Evolutionary conservation across 2,113 vertebrate species (phyloP), one percentile per base, ranked within the genome.

Genomic region (Sorex fumeus): DNA sequence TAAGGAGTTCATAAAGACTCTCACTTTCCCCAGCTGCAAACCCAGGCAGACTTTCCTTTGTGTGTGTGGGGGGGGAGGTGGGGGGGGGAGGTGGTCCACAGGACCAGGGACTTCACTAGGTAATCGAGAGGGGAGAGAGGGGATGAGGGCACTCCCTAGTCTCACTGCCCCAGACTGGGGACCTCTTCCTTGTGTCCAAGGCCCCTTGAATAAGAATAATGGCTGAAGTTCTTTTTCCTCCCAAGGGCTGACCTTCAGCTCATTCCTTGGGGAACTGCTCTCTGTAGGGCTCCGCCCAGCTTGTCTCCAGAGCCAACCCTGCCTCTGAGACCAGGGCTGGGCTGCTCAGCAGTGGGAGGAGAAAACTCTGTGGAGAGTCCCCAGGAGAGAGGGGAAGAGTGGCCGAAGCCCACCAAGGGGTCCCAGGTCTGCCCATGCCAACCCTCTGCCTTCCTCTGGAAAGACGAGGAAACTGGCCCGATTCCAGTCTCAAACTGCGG

Each of bases 171-270:
- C 80, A 84, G 53, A 30, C 11, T 23, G 53, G 67, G 43, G 84
- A 23, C 34, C 71, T 27, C 15, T 43, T 87, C 77, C 91, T 40
- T 75, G 34, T 47, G 71, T 19, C 53, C 78, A 90, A 93, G 43
- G n/a, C 21, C 64, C 43, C 64, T 83, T 57, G 60, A 80, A 74
- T 32, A 76, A 23, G 71, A 64, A 69, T 40, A 43, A 80, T 53
- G 50, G 40, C 45, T 23, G 21, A 90, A 80, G 71, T 15, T 64
- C 57, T 84, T 82, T 87, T 89, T 57, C 80, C 77, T 84, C 72
- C 76, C 50, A 4, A 45, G 64, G 45, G 36, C 77, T 95, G 96
- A 94, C 93, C 92, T 96, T 95, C 83, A 89, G 30, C 32, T 89
- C 62, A 40, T 62, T 92, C 84, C 30, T 76, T 60, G n/a, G 79